Base-by-base conservation (phyloP, 1,140 invertebrate genomes). In the Polypedilum vanderplanki region DNA sequence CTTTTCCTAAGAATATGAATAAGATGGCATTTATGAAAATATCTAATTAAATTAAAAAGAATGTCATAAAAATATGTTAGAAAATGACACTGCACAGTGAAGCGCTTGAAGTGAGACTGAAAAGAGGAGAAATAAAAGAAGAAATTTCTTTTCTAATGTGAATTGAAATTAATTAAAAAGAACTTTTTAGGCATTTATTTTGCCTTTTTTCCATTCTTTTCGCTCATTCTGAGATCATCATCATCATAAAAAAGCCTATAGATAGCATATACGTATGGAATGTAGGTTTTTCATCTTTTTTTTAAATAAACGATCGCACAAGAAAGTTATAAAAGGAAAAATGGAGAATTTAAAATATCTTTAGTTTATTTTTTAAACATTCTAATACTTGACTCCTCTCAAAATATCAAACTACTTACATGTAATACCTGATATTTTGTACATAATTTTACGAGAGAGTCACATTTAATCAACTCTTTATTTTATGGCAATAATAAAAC, bases 381-480 rank as follows among this genome's bases (percentile, higher is more conserved):
- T 33, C 24, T 33, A 33, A 33, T n/a, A n/a, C n/a, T n/a, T n/a
- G n/a, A n/a, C n/a, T n/a, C n/a, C n/a, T n/a, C n/a, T n/a, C n/a
- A n/a, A n/a, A n/a, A n/a, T n/a, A n/a, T n/a, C 24, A 33, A 33
- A 33, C 24, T 33, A 33, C 24, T 33, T 33, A 5, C 5, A 33
- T 3, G 24, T 33, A 33, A 5, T 33, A 33, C 24, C 24, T 33
- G 24, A 5, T 5, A 5, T 33, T 3, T 33, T 5, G 5, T 33
- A 33, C 24, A 33, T 33, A 33, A 33, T 5, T 33, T 1, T 33
- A 33, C 24, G 15, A 57, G 12, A 57, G 46, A 57, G 46, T 57
- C 46, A 57, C 46, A 57, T 57, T 57, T 57, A 57, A 57, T 57
- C 46, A n/a, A 57, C 46, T 57, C 46, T 57, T 57, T 46, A 46